Conservation (phyloP, 2,888 invertebrate species). For the Bugula neritina region DNA sequence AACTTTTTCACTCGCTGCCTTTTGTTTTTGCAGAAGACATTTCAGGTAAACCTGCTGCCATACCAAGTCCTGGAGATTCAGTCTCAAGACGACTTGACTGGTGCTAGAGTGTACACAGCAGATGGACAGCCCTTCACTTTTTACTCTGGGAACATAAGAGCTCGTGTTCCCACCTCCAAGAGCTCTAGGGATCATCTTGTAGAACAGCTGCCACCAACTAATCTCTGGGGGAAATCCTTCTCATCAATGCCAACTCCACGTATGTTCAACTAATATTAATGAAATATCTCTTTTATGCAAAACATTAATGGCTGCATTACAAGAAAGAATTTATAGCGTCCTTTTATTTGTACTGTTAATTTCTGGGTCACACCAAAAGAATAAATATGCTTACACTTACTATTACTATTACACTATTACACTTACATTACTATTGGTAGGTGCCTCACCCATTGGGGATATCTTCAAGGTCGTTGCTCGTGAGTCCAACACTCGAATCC, state of each 20-base stretch:
- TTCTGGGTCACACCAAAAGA: background rate
- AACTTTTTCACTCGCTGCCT: background rate
- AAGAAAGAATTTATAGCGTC: too few species aligned
- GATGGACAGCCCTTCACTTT: background rate
- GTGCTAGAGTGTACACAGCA: conserved; percentile 1
- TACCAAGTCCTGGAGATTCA: conserved; percentile 21
- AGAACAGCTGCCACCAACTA: conserved; percentile 20
- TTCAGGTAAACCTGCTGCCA: background rate
- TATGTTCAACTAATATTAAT: too few species aligned
- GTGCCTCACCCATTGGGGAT: background rate
- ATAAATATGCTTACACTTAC: too few species aligned
- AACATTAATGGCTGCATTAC: too few species aligned
- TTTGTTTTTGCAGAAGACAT: background rate
- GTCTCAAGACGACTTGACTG: conserved; percentile 9
- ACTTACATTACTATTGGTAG: too few species aligned
- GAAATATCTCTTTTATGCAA: too few species aligned
- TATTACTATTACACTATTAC: too few species aligned
- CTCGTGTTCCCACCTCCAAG: conserved; percentile 5
- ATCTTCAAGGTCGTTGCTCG: conserved; percentile 16
- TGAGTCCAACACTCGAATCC: background rate
- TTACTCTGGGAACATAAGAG: conserved; percentile 15
- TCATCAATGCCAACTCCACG: conserved; percentile 3
- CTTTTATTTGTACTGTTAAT: too few species aligned
- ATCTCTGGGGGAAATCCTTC: background rate
- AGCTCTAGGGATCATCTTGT: conserved; percentile 24